Evolutionary conservation across 1,140 invertebrate genomes (phyloP), one percentile per base, ranked within the genome.

Genomic region (Oncopeltus fasciatus): DNA sequence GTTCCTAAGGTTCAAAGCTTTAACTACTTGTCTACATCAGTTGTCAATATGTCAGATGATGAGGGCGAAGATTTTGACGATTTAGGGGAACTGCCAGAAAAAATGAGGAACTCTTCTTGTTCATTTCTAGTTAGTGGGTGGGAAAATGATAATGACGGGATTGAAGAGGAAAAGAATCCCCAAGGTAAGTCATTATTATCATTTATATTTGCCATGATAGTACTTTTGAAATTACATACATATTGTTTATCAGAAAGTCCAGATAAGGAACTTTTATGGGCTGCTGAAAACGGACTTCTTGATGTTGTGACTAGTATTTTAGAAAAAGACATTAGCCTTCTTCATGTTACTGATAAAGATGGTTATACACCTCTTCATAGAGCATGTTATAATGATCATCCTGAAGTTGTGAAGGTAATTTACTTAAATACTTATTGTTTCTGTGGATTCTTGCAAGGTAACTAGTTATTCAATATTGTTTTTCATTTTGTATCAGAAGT

Each of bases 331-430:
- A 74, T 77, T 0, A 68, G 72, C 1, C 74, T 93, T 28, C 76
- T 95, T 0, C 74, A 83, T 72, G 80, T 79, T 9, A 74, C 69
- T 27, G 95, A 98, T 74, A 78, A 80, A 60, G 95, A 98, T 80
- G 84, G 86, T 0, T 98, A 98, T 69, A 92, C 91, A 12, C 87
- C 91, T 0, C 74, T 95, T 29, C 92, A 95, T 68, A 76, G 95
- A 72, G 92, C 95, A n/a, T 86, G 85, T 64, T 98, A 97, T 71
- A 87, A 85, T 66, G 87, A 93, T 70, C 86, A 95, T 70, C 60
- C 83, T 9, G 79, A 88, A 58, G 77, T 90, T 47, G 84, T 90
- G 12, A 78, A 86, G 71, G 83, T 86, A 69, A 72, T 57, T 60
- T n/a, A n/a, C n/a, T n/a, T n/a, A n/a, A n/a, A n/a, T n/a, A n/a